Conservation (phyloP, 2,888 invertebrate genomes). For the Lampropteryx suffumata region DNA sequence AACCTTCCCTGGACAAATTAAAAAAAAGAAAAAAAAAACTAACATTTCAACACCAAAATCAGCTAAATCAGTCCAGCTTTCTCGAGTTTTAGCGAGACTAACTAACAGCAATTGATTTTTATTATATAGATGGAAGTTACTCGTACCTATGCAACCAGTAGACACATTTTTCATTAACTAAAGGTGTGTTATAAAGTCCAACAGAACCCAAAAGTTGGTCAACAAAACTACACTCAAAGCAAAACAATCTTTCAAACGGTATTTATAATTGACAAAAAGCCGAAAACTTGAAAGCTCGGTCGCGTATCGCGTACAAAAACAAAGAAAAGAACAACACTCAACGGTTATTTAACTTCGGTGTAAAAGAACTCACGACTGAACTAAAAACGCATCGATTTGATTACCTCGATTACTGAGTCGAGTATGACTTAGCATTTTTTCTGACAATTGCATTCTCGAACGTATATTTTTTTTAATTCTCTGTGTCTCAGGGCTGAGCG, state of each 20-base stretch:
- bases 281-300: conserved; percentile 28
- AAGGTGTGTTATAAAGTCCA: too few relatives aligned
- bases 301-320: conserved; percentile 28
- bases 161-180: too few relatives aligned
- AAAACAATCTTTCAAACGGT: conserved; percentile 26
- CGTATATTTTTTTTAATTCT: conserved; percentile 11
- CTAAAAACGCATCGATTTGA: conserved; percentile 60
- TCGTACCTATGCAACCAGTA: too few relatives aligned
- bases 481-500: conserved; percentile 27
- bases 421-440: conserved; percentile 41
- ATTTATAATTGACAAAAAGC: conserved; percentile 47
- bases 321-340: conserved; percentile 42
- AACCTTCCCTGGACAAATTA: too few relatives aligned
- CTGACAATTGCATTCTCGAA: conserved; percentile 36
- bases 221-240: background rate
- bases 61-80: too few relatives aligned
- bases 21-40: background rate
- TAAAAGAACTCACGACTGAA: conserved; percentile 57
- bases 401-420: conserved; percentile 55
- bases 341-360: conserved; percentile 49
- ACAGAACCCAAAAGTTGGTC: too few relatives aligned
- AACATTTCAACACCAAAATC: too few relatives aligned
- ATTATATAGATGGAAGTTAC: too few relatives aligned
- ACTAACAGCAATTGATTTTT: too few relatives aligned
- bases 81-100: too few relatives aligned